phyloP scores from a whole-genome alignment of 2,113 vertebrate species.

The Syngnathus typhle region DNA sequence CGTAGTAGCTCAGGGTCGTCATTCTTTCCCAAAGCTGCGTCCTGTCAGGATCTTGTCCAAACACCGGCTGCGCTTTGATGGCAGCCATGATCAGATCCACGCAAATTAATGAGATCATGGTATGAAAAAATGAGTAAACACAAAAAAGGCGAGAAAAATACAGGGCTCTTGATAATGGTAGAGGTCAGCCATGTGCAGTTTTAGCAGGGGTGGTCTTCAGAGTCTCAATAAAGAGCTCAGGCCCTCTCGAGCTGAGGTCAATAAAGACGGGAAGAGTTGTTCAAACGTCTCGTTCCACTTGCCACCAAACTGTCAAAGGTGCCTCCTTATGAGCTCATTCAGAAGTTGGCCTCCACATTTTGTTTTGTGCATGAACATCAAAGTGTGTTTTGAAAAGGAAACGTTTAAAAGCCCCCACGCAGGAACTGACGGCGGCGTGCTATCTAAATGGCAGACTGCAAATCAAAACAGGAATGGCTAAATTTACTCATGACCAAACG shows the following conservation, averaged over 20 bases:
- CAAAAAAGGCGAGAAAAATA: too few relatives aligned
- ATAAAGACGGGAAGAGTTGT: not conserved
- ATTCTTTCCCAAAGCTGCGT: slow-evolving; percentile 3
- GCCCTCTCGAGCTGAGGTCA: not conserved
- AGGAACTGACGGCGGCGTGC: not conserved
- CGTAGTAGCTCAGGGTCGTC: not conserved
- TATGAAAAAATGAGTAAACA: too few relatives aligned
- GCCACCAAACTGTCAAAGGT: not conserved
- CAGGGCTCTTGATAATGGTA: too few relatives aligned
- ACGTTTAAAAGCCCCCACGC: not conserved
- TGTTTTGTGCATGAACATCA: not conserved
- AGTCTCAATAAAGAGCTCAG: not conserved
- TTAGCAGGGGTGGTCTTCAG: not conserved
- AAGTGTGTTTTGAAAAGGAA: slow-evolving; percentile 10
- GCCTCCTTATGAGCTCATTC: not conserved
- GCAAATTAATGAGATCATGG: too few relatives aligned
- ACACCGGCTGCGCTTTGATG: not conserved
- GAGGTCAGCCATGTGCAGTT: too few relatives aligned
- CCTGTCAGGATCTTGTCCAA: slow-evolving; percentile 7
- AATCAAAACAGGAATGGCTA: slow-evolving; percentile 7
- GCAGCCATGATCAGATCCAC: slow-evolving; percentile 24
- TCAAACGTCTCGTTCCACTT: not conserved
- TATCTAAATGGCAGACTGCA: not conserved
- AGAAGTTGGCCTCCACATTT: not conserved
- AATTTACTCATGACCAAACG: slow-evolving; percentile 1